Evolutionary conservation across 2,888 invertebrate species (phyloP).

Genomic region (Argynnis bischoffii): DNA sequence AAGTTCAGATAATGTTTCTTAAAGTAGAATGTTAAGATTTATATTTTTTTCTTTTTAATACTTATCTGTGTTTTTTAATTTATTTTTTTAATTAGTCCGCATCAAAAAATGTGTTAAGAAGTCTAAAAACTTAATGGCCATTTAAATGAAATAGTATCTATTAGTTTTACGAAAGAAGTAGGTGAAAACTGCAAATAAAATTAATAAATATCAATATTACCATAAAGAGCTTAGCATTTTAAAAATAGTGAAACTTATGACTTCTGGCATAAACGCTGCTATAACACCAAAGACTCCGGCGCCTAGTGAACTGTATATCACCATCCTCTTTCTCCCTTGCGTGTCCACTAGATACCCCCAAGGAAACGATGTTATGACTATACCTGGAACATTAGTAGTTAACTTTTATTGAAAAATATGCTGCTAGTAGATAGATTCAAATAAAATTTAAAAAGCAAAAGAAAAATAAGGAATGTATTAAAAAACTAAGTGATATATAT

Average conservation of each 20-base stretch:
- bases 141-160: no score
- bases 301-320: constrained; percentile 65
- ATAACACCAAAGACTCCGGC: constrained; percentile 74
- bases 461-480: no score
- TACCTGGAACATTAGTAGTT: constrained; percentile 67
- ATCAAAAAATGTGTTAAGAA: no score
- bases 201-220: constrained; percentile 48
- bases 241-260: constrained; percentile 83
- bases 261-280: constrained; percentile 83
- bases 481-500: no score
- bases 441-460: no score
- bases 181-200: neutral
- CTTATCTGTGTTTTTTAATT: no score
- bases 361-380: constrained; percentile 87
- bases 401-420: neutral
- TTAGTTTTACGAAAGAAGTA: no score
- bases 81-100: no score
- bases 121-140: no score
- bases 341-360: constrained; percentile 92
- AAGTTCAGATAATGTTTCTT: no score
- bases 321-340: constrained; percentile 84
- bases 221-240: constrained; percentile 82
- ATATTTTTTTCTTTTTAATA: no score
- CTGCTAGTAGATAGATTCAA: neutral
- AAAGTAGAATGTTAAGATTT: no score